Conservation (phyloP, 2,888 invertebrate species). For the Aleiodes leptofemur region DNA sequence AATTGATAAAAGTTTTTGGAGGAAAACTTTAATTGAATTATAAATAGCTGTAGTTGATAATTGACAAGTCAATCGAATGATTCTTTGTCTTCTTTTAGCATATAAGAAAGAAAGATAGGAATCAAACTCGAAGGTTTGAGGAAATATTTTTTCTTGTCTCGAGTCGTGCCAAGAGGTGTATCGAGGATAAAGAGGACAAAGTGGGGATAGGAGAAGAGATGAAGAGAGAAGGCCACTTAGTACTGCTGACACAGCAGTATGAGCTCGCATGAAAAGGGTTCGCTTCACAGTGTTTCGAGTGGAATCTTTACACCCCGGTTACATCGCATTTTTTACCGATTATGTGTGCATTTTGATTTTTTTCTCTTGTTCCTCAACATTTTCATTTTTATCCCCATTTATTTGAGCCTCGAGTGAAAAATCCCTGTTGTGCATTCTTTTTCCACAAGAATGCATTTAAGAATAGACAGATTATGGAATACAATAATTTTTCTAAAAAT, state of each 20-base stretch:
- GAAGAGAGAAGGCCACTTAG: conserved; percentile 53
- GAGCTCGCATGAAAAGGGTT: conserved; percentile 53
- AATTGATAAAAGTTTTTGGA: background rate
- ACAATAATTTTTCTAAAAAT: conserved; percentile 3
- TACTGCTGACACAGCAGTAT: conserved; percentile 58
- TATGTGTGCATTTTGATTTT: conserved; percentile 45
- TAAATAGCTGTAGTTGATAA: too few species aligned
- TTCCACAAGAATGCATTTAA: conserved; percentile 9
- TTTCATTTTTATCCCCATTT: conserved; percentile 44
- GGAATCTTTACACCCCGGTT: conserved; percentile 56
- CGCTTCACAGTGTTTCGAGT: conserved; percentile 58
- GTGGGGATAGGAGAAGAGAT: conserved; percentile 37
- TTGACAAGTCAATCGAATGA: background rate
- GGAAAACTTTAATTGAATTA: too few species aligned
- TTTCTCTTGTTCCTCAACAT: conserved; percentile 5
- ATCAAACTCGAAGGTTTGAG: conserved; percentile 22
- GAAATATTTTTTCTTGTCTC: conserved; percentile 34
- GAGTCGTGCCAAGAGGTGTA: conserved; percentile 45
- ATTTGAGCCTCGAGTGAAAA: conserved; percentile 30
- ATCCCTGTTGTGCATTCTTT: conserved; percentile 9
- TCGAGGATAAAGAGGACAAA: conserved; percentile 26
- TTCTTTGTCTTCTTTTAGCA: background rate
- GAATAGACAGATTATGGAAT: background rate
- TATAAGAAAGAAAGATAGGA: conserved; percentile 13
- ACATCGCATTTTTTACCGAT: conserved; percentile 57